Conservation (phyloP, 2,113 vertebrate genomes). For the Erythrolamprus reginae region DNA sequence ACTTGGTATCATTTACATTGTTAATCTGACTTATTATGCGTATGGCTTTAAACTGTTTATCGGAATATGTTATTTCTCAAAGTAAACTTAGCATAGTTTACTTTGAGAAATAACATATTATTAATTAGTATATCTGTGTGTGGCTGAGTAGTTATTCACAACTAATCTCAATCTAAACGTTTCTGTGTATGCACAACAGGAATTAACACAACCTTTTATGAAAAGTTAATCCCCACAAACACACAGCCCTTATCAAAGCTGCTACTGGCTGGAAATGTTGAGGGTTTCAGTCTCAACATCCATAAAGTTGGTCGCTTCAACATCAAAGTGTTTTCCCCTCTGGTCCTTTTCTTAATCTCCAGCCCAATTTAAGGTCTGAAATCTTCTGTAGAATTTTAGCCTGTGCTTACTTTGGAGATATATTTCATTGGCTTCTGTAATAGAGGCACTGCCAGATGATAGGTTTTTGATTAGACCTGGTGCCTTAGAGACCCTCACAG, state of each 20-base stretch:
- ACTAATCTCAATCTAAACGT: too few species aligned
- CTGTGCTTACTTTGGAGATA: neutral
- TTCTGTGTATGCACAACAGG: too few species aligned
- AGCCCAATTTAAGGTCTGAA: neutral
- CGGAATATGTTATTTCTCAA: too few species aligned
- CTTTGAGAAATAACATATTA: too few species aligned
- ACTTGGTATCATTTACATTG: too few species aligned
- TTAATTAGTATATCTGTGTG: too few species aligned
- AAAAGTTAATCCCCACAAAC: neutral
- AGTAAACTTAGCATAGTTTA: too few species aligned
- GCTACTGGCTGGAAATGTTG: neutral
- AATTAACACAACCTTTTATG: too few species aligned
- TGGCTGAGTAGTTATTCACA: too few species aligned
- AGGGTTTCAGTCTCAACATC: neutral
- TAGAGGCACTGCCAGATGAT: neutral
- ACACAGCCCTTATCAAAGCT: neutral
- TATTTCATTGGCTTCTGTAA: neutral
- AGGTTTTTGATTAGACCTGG: neutral
- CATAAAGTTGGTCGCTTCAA: neutral
- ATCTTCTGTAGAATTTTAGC: neutral
- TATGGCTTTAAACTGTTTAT: too few species aligned
- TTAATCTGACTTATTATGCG: too few species aligned
- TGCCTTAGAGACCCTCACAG: neutral
- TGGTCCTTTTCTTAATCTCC: neutral
- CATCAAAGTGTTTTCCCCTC: neutral